Base-by-base conservation (phyloP, 2,888 invertebrate genomes). In the Gryllus longicercus region DNA sequence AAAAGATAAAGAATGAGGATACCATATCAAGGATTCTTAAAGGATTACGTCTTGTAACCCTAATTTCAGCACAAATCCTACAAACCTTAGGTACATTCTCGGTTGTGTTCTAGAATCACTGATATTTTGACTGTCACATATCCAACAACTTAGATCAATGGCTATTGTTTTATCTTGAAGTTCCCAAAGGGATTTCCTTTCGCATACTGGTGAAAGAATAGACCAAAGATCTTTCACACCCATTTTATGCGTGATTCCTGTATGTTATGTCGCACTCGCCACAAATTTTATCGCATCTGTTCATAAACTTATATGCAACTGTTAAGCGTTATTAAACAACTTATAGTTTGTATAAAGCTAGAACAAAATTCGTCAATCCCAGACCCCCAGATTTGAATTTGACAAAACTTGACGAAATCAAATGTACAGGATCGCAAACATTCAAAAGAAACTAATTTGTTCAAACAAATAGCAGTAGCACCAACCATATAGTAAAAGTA, bases 81-180 rank as follows among this genome's bases (percentile, higher is more conserved):
- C 84, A 84, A 88, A 95, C 96, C 96, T 93, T 49, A 97, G 88
- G 87, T 96, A 94, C 86, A 96, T 91, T 85, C 94, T 92, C 0
- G 94, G 93, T 86, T 95, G 94, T 14, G 91, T 89, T 84, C 90
- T 88, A 86, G 93, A 92, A 83, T 94, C 93, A 0, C 92, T 90
- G 18, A 94, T 90, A 87, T 92, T 92, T 85, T 96, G 94, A 83
- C 94, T 95, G 85, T 96, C 96, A 85, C 96, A 95, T 63, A 97
- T 91, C 97, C 97, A 97, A 81, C 96, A 93, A 83, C 96, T 95
- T 82, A 97, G 89, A 88, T 97, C 97, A 76, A 97, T 92, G 8
- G 96, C 97, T 50, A 97, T 89, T 0, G 91, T 92, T 88, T 96
- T 94, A 1, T 94, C 95, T 82, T 92, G 90, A 12, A 97, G 89